phyloP scores from a whole-genome alignment of 2,888 invertebrate genomes.

The Polietes domitor region DNA sequence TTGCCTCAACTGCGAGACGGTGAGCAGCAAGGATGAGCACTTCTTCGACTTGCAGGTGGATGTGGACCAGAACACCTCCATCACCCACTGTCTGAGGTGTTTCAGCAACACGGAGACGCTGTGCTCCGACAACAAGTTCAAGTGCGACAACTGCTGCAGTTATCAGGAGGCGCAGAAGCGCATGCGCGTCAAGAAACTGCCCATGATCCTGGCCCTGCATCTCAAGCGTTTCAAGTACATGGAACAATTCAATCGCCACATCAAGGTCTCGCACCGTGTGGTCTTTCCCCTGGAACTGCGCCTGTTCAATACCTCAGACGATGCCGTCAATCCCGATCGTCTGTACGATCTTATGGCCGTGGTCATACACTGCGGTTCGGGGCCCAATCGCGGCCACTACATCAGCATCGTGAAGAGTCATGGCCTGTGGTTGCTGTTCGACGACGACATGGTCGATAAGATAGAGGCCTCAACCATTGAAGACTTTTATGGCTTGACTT shows the following conservation, averaged over 20 bases:
- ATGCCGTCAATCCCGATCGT: slow-evolving; percentile 98
- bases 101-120: slow-evolving; percentile 99
- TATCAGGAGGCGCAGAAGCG: slow-evolving; percentile 99
- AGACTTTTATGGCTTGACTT: slow-evolving; percentile 99
- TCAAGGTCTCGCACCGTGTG: slow-evolving; percentile 99
- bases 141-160: slow-evolving; percentile 99
- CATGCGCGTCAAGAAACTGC: slow-evolving; percentile 99
- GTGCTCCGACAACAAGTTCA: slow-evolving; percentile 99
- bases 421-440: slow-evolving; percentile 99
- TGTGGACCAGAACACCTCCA: slow-evolving; percentile 99
- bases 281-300: slow-evolving; percentile 99
- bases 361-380: slow-evolving; percentile 99
- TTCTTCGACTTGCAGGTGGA: slow-evolving; percentile 99
- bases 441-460: slow-evolving; percentile 99
- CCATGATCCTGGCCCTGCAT: slow-evolving; percentile 98
- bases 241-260: slow-evolving; percentile 99
- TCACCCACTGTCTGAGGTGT: slow-evolving; percentile 98
- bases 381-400: slow-evolving; percentile 99
- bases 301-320: slow-evolving; percentile 98
- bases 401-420: slow-evolving; percentile 99
- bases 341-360: slow-evolving; percentile 99
- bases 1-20: slow-evolving; percentile 99
- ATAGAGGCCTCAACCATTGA: slow-evolving; percentile 99
- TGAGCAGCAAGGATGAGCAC: slow-evolving; percentile 99
- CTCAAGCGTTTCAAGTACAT: slow-evolving; percentile 97